A percentile compares a stretch with the other conserved stretches of the same genome.
These are phyloP conservation scores for Dinomys branickii DNA, from an alignment of 2,113 vertebrate species.

Conservation along the genomic window DNA sequence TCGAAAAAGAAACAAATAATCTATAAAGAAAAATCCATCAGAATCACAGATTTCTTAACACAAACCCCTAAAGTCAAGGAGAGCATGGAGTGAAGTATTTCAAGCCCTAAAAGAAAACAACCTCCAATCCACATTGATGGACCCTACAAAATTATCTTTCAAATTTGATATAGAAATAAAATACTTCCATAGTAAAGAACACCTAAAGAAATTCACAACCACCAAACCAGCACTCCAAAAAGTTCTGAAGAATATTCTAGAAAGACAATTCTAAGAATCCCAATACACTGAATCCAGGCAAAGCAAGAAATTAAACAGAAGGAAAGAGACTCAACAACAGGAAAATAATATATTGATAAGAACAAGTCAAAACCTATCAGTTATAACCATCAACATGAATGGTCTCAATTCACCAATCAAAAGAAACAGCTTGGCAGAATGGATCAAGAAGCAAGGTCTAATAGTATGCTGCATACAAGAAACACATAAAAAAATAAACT, in stretches of 20 bases:
- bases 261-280: neutral
- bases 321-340: neutral
- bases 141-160: neutral
- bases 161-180: neutral
- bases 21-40: neutral
- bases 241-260: neutral
- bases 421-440: neutral
- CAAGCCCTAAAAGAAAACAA: neutral
- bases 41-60: neutral
- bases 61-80: neutral
- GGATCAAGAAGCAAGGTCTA: neutral
- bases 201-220: neutral
- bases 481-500: too few species aligned
- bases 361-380: neutral
- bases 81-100: neutral
- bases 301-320: neutral
- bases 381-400: neutral
- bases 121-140: neutral
- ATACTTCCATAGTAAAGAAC: neutral
- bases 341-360: neutral
- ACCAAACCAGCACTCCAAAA: neutral
- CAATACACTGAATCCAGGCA: neutral
- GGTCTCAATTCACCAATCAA: neutral
- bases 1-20: neutral
- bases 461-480: neutral